Evolutionary conservation across 2,888 invertebrate genomes (phyloP).

Genomic region (Mamestra brassicae): DNA sequence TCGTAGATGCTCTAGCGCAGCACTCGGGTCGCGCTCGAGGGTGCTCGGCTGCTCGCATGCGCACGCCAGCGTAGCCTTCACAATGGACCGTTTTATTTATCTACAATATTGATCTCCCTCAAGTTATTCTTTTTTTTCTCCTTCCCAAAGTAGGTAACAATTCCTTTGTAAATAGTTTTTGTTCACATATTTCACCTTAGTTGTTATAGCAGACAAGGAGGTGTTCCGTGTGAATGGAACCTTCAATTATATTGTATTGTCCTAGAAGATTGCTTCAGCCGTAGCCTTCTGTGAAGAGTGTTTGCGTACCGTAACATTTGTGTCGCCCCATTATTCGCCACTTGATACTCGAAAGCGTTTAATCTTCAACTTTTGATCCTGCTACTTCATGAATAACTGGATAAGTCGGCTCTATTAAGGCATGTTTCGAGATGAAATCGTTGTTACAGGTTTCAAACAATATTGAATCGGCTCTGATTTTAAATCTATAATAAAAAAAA

Average conservation of each 20-base stretch:
- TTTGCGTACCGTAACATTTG: constrained; percentile 75
- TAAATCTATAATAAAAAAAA: not conserved
- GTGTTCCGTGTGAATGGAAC: constrained; percentile 79
- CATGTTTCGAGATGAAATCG: not conserved
- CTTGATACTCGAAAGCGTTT: constrained; percentile 56
- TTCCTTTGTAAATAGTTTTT: constrained; percentile 86
- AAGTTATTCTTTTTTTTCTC: constrained; percentile 78
- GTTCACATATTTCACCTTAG: constrained; percentile 84
- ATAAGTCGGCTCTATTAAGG: not conserved
- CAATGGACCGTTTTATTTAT: constrained; percentile 85
- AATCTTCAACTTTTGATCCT: constrained; percentile 31
- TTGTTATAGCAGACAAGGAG: constrained; percentile 80
- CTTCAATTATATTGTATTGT: constrained; percentile 82
- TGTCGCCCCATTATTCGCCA: constrained; percentile 67
- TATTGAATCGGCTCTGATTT: too few species aligned
- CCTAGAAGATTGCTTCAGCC: constrained; percentile 66
- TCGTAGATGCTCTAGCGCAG: constrained; percentile 54
- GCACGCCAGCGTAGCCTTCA: constrained; percentile 74
- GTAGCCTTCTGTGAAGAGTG: constrained; percentile 55
- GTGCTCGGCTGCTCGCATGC: constrained; percentile 63
- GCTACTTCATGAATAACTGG: constrained; percentile 18
- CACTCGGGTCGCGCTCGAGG: constrained; percentile 49
- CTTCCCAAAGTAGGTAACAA: constrained; percentile 80
- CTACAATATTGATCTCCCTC: constrained; percentile 85
- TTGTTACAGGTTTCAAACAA: not conserved